Percentiles rank a stretch among this genome's conserved stretches.
phyloP scores from a whole-genome alignment of 2,888 invertebrate species.

The Drosophila siamana region DNA sequence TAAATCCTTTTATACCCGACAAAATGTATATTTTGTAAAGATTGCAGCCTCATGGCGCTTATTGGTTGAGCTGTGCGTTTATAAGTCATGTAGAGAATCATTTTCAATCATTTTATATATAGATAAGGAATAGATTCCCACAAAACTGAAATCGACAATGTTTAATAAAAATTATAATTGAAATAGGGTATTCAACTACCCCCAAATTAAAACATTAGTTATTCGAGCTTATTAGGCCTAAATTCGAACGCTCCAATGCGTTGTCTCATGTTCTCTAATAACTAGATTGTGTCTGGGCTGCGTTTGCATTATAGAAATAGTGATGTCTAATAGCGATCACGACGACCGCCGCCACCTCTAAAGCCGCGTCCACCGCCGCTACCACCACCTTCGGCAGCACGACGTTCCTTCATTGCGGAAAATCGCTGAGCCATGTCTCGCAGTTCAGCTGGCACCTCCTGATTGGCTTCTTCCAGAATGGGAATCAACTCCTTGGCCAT shows the following conservation, averaged over 20 bases:
- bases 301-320: slow-evolving; percentile 13
- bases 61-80: no score
- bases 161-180: not conserved
- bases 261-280: slow-evolving; percentile 23
- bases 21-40: no score
- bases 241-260: slow-evolving; percentile 52
- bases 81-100: no score
- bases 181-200: slow-evolving; percentile 7
- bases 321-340: slow-evolving; percentile 54
- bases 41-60: no score
- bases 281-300: slow-evolving; percentile 8
- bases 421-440: slow-evolving; percentile 91
- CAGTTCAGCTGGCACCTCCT: slow-evolving; percentile 92
- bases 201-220: not conserved
- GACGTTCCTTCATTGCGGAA: slow-evolving; percentile 89
- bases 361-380: slow-evolving; percentile 50
- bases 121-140: no score
- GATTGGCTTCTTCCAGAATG: slow-evolving; percentile 94
- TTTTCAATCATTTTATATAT: no score
- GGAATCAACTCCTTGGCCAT: slow-evolving; percentile 92
- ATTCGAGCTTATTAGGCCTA: slow-evolving; percentile 1
- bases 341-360: slow-evolving; percentile 48
- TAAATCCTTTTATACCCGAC: no score
- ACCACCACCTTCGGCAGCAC: slow-evolving; percentile 86
- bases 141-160: not conserved